A percentile compares a stretch with the other conserved stretches of the same genome.
Evolutionary conservation across 2,888 invertebrate species (phyloP).

Genomic region (Axea sp.): DNA sequence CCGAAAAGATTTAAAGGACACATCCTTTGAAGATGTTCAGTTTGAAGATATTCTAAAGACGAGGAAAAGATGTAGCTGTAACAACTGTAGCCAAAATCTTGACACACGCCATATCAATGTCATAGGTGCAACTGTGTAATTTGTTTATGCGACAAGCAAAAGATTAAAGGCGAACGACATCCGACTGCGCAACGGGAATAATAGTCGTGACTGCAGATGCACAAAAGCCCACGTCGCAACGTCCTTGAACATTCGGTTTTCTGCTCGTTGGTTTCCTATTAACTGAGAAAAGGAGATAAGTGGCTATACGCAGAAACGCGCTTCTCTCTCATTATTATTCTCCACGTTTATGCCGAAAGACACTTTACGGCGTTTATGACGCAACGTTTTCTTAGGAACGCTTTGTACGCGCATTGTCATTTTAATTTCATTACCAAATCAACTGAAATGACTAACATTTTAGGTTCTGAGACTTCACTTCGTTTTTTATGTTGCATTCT

Average conservation of each 20-base stretch:
- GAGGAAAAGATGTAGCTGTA: slow-evolving; percentile 21
- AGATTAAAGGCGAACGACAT: slow-evolving; percentile 60
- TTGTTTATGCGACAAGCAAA: slow-evolving; percentile 59
- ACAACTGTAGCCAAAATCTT: slow-evolving; percentile 31
- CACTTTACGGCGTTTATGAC: slow-evolving; percentile 44
- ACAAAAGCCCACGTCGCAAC: slow-evolving; percentile 27
- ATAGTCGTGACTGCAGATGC: slow-evolving; percentile 40
- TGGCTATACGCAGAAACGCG: slow-evolving; percentile 41
- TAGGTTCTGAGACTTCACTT: slow-evolving; percentile 9
- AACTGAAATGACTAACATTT: slow-evolving; percentile 19
- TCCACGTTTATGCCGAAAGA: slow-evolving; percentile 35
- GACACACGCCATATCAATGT: slow-evolving; percentile 53
- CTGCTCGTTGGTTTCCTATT: slow-evolving; percentile 61
- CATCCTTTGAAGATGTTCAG: slow-evolving; percentile 17
- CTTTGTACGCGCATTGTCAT: slow-evolving; percentile 56
- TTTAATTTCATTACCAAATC: slow-evolving; percentile 58
- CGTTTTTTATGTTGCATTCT: slow-evolving; percentile 3
- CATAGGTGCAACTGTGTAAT: slow-evolving; percentile 44
- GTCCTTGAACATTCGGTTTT: slow-evolving; percentile 55
- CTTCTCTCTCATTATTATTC: slow-evolving; percentile 39
- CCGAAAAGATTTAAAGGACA: slow-evolving; percentile 28
- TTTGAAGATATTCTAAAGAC: slow-evolving; percentile 2
- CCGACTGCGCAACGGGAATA: slow-evolving; percentile 46
- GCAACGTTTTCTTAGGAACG: slow-evolving; percentile 47
- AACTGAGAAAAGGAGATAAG: slow-evolving; percentile 55